Percentiles rank a stretch among this genome's conserved stretches.
These are phyloP conservation scores for Drosophila limbata DNA, from an alignment of 2,888 invertebrate genomes.

Conservation along the genomic window DNA sequence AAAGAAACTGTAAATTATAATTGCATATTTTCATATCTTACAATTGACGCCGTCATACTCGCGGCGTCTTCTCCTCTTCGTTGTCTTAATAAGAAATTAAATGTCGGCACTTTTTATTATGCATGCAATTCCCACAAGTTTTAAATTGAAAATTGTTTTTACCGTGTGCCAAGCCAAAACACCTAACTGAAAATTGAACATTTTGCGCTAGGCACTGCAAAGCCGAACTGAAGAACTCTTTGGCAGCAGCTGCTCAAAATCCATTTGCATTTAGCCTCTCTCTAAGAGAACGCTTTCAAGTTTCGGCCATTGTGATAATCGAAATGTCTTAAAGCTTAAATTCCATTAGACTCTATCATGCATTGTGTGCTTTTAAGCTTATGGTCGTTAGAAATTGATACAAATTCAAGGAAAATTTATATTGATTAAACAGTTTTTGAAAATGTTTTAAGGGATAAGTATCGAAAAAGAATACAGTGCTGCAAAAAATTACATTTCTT, in stretches of 20 bases:
- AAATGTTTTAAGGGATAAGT: too few species aligned
- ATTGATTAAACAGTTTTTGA: not conserved
- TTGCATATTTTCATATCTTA: slow-evolving; percentile 85
- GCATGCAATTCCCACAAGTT: slow-evolving; percentile 66
- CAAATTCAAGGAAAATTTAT: not conserved
- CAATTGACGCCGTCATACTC: slow-evolving; percentile 76
- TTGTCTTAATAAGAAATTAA: slow-evolving; percentile 73
- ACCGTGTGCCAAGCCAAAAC: slow-evolving; percentile 1
- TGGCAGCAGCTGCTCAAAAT: slow-evolving; percentile 29
- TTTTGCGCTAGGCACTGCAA: slow-evolving; percentile 18
- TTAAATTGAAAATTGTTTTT: slow-evolving; percentile 59
- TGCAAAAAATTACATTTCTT: too few species aligned
- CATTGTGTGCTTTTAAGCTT: not conserved
- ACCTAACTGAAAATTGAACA: slow-evolving; percentile 32
- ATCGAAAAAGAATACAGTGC: too few species aligned
- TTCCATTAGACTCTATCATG: not conserved
- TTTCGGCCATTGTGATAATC: slow-evolving; percentile 23
- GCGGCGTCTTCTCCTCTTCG: slow-evolving; percentile 22
- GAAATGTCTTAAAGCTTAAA: slow-evolving; percentile 12
- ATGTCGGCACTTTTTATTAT: slow-evolving; percentile 58
- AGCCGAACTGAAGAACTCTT: not conserved
- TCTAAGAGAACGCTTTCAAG: slow-evolving; percentile 10
- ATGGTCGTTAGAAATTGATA: not conserved
- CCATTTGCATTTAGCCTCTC: slow-evolving; percentile 31
- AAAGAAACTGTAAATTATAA: slow-evolving; percentile 82